Evolutionary conservation across 2,797 vertebrate genomes (phyloP).

Genomic region (Cyclopterus lumpus): DNA sequence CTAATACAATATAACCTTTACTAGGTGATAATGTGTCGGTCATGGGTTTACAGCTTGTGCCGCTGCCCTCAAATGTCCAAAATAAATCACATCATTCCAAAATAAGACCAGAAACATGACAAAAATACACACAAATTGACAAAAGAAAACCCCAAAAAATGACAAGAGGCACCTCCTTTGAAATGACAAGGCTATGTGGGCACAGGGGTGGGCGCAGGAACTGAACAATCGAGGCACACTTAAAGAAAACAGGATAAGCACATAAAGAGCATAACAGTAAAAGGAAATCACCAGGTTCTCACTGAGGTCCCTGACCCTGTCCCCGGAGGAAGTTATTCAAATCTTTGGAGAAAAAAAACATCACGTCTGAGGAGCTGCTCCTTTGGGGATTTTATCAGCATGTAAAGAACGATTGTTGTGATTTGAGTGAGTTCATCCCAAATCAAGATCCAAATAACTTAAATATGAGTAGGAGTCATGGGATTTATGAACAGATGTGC

Average conservation of each 20-base stretch:
- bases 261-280: conserved; percentile 11
- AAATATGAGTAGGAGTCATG: not conserved
- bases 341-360: conserved; percentile 17
- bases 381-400: conserved; percentile 36
- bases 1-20: not conserved
- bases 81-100: not conserved
- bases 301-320: conserved; percentile 47
- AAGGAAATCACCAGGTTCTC: conserved; percentile 11
- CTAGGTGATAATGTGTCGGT: conserved; percentile 8
- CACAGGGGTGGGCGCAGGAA: conserved; percentile 10
- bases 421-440: conserved; percentile 18
- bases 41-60: not conserved
- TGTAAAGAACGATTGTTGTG: conserved; percentile 5
- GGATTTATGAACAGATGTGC: conserved; percentile 4
- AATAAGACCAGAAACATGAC: not conserved
- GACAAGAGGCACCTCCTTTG: not conserved
- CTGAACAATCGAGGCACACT: not conserved
- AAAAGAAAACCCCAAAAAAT: not conserved
- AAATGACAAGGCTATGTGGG: not conserved
- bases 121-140: not conserved
- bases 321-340: conserved; percentile 52
- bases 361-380: conserved; percentile 23
- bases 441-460: conserved; percentile 22
- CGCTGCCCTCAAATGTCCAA: not conserved
- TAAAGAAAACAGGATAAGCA: conserved; percentile 43